Conservation (phyloP, 2,888 invertebrate species). For the Epirrhoe alternata region DNA sequence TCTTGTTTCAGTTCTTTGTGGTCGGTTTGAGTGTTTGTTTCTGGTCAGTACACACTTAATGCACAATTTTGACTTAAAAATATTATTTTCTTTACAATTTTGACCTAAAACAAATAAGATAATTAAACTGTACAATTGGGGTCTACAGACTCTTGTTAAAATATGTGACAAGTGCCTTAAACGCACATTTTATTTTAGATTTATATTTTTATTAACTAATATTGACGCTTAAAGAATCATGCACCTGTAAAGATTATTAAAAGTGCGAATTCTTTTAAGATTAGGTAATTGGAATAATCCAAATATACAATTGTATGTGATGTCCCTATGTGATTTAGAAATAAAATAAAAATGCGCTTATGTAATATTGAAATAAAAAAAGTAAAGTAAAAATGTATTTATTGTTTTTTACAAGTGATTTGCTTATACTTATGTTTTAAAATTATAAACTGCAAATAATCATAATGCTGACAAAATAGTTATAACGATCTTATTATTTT, state of each 20-base stretch:
- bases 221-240: conserved; percentile 12
- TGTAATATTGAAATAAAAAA: neutral
- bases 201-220: conserved; percentile 22
- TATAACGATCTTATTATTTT: neutral
- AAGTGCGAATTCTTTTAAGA: conserved; percentile 3
- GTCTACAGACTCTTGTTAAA: neutral
- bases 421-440: neutral
- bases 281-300: neutral
- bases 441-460: neutral
- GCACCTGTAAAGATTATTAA: neutral
- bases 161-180: conserved; percentile 9
- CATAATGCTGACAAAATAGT: too few species aligned
- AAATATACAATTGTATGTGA: conserved; percentile 14
- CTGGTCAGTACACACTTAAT: conserved; percentile 52
- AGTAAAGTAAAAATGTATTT: too few species aligned
- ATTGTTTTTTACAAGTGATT: too few species aligned
- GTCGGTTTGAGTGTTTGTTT: conserved; percentile 62
- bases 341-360: neutral
- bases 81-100: neutral
- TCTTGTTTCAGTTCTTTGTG: conserved; percentile 80
- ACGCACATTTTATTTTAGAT: conserved; percentile 13
- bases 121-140: neutral
- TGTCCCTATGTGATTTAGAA: neutral
- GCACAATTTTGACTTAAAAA: conserved; percentile 44
- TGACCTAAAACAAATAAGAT: too few species aligned